Percentiles rank a stretch among this genome's conserved stretches.
Conservation (phyloP, 92 coral and sea anemone species). For the Actinernus sp. region DNA sequence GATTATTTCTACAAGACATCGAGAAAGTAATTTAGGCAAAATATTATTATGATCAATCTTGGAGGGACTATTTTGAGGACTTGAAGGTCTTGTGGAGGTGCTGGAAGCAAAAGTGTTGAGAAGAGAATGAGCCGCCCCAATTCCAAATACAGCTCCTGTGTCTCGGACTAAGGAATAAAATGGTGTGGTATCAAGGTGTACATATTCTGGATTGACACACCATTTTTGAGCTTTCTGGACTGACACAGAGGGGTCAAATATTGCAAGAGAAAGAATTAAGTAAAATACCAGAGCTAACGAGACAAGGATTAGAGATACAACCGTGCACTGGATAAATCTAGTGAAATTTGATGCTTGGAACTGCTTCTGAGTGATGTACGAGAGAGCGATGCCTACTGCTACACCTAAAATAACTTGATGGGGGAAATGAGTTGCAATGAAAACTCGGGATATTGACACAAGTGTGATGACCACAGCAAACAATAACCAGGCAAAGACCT, state of each 20-base stretch:
- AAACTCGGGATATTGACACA: conserved; percentile 81
- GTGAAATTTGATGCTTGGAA: conserved; percentile 6
- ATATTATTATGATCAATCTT: background rate
- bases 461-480: conserved; percentile 42
- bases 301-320: conserved; percentile 35
- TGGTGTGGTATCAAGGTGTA: conserved; percentile 86
- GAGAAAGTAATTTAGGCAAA: conserved; percentile 1
- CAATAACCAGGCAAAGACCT: conserved; percentile 36
- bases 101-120: background rate
- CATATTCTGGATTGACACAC: conserved; percentile 60
- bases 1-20: background rate
- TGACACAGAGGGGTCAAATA: conserved; percentile 80
- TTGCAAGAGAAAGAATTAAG: conserved; percentile 49
- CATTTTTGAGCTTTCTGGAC: conserved; percentile 78
- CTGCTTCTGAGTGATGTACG: conserved; percentile 13
- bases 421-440: conserved; percentile 95
- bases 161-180: conserved; percentile 88
- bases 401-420: conserved; percentile 86
- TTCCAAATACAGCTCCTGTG: conserved; percentile 71
- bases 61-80: background rate
- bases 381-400: conserved; percentile 49
- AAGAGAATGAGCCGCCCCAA: conserved; percentile 62
- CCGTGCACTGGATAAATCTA: conserved; percentile 12
- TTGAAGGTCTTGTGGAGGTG: background rate
- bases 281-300: conserved; percentile 37